Conservation (phyloP, 2,797 vertebrate genomes). For the Sternotherus odoratus region DNA sequence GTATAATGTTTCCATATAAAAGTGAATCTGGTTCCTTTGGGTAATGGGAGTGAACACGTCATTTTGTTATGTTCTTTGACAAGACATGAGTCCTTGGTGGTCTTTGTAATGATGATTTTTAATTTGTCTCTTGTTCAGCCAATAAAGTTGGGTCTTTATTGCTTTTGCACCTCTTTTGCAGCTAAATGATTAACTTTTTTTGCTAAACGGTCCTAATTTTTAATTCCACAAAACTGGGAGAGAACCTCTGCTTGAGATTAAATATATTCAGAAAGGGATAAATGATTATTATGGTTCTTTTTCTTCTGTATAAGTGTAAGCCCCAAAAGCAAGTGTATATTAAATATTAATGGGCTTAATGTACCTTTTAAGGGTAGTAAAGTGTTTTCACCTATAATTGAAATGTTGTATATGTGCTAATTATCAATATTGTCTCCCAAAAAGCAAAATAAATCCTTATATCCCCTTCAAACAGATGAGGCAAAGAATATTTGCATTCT, state of each 20-base stretch:
- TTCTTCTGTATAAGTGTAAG: neutral
- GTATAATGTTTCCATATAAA: neutral
- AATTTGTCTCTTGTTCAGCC: neutral
- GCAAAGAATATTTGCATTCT: neutral
- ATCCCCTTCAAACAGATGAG: neutral
- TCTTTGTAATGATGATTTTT: neutral
- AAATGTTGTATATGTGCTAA: neutral
- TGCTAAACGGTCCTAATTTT: neutral
- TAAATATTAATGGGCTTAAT: conserved; percentile 27
- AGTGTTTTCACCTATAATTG: neutral
- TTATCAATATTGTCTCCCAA: neutral
- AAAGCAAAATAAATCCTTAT: neutral
- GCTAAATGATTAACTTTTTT: neutral
- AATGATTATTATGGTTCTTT: neutral
- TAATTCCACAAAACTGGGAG: neutral
- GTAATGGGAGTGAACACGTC: neutral
- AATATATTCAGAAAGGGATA: neutral
- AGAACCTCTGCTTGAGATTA: neutral
- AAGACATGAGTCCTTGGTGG: neutral
- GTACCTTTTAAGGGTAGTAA: neutral
- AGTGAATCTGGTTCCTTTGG: neutral
- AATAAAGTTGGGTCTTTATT: neutral
- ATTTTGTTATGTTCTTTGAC: neutral
- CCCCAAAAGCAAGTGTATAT: conserved; percentile 1
- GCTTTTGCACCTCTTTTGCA: neutral